Base-by-base conservation (phyloP, 1,140 invertebrate species). In the Choristoneura fumiferana region DNA sequence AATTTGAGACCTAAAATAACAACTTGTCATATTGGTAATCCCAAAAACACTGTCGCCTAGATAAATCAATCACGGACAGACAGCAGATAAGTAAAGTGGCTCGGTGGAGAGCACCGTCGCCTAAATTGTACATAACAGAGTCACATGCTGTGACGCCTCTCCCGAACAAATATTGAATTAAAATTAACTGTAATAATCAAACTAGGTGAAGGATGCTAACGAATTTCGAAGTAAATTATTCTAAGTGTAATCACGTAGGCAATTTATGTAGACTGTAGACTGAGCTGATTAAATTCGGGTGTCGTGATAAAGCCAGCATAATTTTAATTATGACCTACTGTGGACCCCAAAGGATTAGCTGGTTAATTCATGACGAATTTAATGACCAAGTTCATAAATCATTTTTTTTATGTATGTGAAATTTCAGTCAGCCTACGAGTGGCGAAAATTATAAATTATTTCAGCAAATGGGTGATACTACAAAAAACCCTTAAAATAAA, bases 31-130 rank as follows among this genome's bases (percentile, higher is more conserved):
- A 29, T 29, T 60, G 60, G 65, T 69, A 73, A 73, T 65, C 62
- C 57, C 65, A 57, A 69, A 67, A 65, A 67, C 63, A 58, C 66
- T 59, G 62, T 62, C 45, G 62, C 35, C 63, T 56, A 81, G 79
- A 84, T 81, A 84, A 78, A 82, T 84, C 81, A 82, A 84, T 84
- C 81, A 84, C 69, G 54, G 57, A 61, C 57, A 68, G 69, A 72
- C 54, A 60, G 56, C 40, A 67, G 78, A 79, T 78, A 81, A 84
- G 67, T 49, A 49, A 45, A 45, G 17, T 29, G 22, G 15, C 15
- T 45, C 17, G 22, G 2, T 29, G 22, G 2, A n/a, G n/a, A n/a
- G n/a, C n/a, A n/a, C 63, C 63, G 63, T 63, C 62, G 69, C 39
- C 57, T 56, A 60, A 60, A 57, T 64, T 61, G 54, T 56, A 49